These are phyloP conservation scores for Euzophera pinguis DNA, from an alignment of 2,888 invertebrate genomes.

Conservation along the genomic window DNA sequence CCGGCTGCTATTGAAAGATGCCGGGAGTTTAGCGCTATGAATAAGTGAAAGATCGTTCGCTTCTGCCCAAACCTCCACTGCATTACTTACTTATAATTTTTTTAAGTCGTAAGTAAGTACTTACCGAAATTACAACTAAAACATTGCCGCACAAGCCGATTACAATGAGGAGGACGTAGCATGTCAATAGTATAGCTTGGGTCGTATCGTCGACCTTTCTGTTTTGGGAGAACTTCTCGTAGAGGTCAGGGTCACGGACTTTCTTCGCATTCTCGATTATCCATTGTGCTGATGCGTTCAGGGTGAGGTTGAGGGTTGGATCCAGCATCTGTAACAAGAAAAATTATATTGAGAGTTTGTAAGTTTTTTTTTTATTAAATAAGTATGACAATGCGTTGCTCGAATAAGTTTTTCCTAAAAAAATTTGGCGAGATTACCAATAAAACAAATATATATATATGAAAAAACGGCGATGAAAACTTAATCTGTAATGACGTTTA, in stretches of 20 bases:
- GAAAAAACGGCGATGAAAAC: no score
- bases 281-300: slow-evolving; percentile 65
- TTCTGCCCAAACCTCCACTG: no score
- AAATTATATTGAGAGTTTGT: slow-evolving; percentile 2
- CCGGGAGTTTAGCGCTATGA: no score
- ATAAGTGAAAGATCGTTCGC: no score
- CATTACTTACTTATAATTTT: slow-evolving; percentile 16
- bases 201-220: slow-evolving; percentile 85
- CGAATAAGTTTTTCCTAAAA: no score
- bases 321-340: slow-evolving; percentile 61
- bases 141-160: slow-evolving; percentile 92
- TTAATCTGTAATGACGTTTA: no score
- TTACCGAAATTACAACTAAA: slow-evolving; percentile 87
- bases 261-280: slow-evolving; percentile 65
- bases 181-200: slow-evolving; percentile 82
- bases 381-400: no score
- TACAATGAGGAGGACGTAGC: slow-evolving; percentile 87
- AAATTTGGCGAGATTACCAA: no score
- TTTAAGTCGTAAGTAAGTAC: no score
- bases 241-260: slow-evolving; percentile 65
- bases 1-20: no score
- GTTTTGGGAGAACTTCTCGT: slow-evolving; percentile 83
- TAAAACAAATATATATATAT: no score
- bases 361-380: no score
- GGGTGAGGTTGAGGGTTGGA: slow-evolving; percentile 56